Base-by-base conservation (phyloP, 2,113 vertebrate species). In the Circaetus cinerascens region DNA sequence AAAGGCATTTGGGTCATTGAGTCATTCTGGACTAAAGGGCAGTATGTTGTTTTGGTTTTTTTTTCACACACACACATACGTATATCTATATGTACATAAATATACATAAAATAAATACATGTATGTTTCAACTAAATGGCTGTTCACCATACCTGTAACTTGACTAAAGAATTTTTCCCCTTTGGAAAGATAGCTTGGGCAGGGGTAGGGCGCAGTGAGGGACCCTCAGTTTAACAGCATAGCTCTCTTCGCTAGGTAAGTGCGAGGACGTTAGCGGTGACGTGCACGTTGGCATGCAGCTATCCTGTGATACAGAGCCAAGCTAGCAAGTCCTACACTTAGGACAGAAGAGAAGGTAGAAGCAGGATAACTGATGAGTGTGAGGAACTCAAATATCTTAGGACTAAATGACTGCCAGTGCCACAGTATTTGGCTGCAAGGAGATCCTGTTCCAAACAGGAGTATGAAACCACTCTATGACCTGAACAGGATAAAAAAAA, bases 231-330 rank as follows among this genome's bases (percentile, higher is more conserved):
- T 46, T 30, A n/a, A n/a, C n/a, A 30, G 41, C 20, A 2, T 8
- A n/a, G 16, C 4, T 30, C 9, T 63, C 41, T 20, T 17, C 4
- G 26, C 14, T 30, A 9, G 48, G 26, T 41, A 56, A 15, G 41
- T 11, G n/a, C 3, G 1, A 30, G 57, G n/a, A 13, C 25, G 25
- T n/a, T 7, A n/a, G 21, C 2, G 5, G 50, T 41, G n/a, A 55
- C 2, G 1, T 7, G 9, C 2, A 1, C 30, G 41, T 23, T 43
- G 41, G 32, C 30, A 50, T 8, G 30, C 45, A 62, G 40, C n/a
- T 20, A 13, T 15, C 19, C 16, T 46, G 46, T 30, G 30, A 62
- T 5, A 15, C 29, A 53, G 38, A 53, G 46, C 32, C 43, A 30
- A 10, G 16, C 45, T 21, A 50, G 27, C 8, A 15, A 36, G 34